Percentiles rank a stretch among this genome's conserved stretches.
Evolutionary conservation across 2,888 invertebrate genomes (phyloP).

Genomic region (Geophilus truncorum): DNA sequence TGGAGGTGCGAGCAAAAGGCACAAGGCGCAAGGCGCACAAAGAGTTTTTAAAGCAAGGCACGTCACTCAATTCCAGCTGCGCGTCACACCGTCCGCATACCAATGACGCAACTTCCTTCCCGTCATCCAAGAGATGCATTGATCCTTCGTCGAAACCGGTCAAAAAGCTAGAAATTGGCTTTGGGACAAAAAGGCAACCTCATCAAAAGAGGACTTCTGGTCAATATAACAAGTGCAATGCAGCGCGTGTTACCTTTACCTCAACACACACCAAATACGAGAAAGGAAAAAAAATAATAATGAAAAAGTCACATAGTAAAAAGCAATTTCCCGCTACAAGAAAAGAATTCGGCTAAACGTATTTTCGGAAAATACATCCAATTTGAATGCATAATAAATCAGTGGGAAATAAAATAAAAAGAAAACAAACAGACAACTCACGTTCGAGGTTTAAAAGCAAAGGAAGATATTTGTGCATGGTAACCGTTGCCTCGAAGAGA

Average conservation of each 20-base stretch:
- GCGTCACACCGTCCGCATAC: background rate
- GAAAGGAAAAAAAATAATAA: background rate
- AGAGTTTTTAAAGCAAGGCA: slow-evolving; percentile 15
- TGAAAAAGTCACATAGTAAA: background rate
- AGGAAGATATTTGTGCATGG: background rate
- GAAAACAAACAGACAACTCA: background rate
- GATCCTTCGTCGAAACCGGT: slow-evolving; percentile 16
- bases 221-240: background rate
- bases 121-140: slow-evolving; percentile 20
- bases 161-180: slow-evolving; percentile 15
- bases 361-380: background rate
- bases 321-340: background rate
- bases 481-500: background rate
- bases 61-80: slow-evolving; percentile 27
- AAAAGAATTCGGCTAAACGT: background rate
- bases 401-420: background rate
- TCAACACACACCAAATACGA: background rate
- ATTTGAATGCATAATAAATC: slow-evolving; percentile 6
- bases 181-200: slow-evolving; percentile 7
- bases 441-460: background rate
- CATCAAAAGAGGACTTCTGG: slow-evolving; percentile 7
- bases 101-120: slow-evolving; percentile 17
- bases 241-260: background rate
- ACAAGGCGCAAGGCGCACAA: too few species aligned
- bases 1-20: background rate